Evolutionary conservation across 2,113 vertebrate species (phyloP).

Genomic region (Corythornis madagascariensis): DNA sequence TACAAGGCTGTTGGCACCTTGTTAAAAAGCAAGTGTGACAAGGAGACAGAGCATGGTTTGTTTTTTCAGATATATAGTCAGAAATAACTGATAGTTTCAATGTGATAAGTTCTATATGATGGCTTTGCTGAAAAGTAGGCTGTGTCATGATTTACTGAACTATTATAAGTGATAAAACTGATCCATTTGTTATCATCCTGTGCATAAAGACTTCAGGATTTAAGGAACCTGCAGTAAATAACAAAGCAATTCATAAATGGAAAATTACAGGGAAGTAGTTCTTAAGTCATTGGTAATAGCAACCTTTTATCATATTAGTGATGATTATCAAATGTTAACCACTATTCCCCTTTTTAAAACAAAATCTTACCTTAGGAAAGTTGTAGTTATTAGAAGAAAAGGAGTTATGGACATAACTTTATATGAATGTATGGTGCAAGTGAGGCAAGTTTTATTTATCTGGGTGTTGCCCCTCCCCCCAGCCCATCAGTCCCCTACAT

Average conservation of each 20-base stretch:
- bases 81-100: conserved; percentile 4
- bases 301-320: conserved; percentile 54
- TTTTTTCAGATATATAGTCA: not conserved
- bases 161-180: conserved; percentile 30
- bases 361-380: not conserved
- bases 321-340: conserved; percentile 29
- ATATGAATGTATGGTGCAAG: not conserved
- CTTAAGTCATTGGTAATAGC: conserved; percentile 25
- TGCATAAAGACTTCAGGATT: conserved; percentile 55
- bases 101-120: not conserved
- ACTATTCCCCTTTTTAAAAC: not conserved
- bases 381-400: not conserved
- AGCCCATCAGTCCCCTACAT: not conserved
- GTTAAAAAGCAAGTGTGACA: not conserved
- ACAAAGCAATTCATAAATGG: conserved; percentile 58
- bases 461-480: not conserved
- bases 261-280: conserved; percentile 32
- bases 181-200: conserved; percentile 62
- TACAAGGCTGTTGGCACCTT: not conserved
- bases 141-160: conserved; percentile 37
- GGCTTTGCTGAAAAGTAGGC: conserved; percentile 46
- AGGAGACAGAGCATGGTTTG: not conserved
- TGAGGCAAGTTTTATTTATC: not conserved
- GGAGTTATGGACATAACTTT: not conserved
- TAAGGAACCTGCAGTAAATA: conserved; percentile 65